Base-by-base conservation (phyloP, 2,888 invertebrate genomes). In the Pinctada fucata region DNA sequence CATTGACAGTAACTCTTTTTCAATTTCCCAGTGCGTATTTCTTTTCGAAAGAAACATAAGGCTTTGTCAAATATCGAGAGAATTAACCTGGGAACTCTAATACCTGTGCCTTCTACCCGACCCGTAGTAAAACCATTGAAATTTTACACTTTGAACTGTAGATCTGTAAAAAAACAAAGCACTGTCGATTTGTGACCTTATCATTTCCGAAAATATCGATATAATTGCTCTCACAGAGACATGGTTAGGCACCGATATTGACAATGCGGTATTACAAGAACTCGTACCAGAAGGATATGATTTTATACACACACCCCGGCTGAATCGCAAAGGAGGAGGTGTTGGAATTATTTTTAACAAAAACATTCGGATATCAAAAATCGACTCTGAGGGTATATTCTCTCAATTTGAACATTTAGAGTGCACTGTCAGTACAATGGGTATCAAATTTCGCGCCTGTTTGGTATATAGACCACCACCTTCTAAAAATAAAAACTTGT, bases 161-260 rank as follows among this genome's bases (percentile, higher is more conserved):
- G 76, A 66, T 76, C 71, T 5, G 51, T 76, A 10, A 76, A 76
- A 31, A 31, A 70, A 76, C 50, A 71, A 76, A 72, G 58, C 71
- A 10, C 48, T 47, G 31, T 71, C 76, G 0, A 2, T 76, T 13
- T 72, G 71, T 31, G 76, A 76, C 45, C 72, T 65, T 47, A 50
- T 76, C 49, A 3, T 45, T 8, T 66, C 72, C 31, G 16, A 49
- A 2, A 68, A 72, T 16, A 13, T 73, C 50, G 78, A 78, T 58
- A 65, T 78, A 47, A 13, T 78, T 45, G 72, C 66, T n/a, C n/a
- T 78, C 31, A 51, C 78, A 47, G 78, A 78, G 52, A 78, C 77
- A 5, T 72, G 77, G 77, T 45, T 78, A 16, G 72, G 72, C 10
- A 48, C 77, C n/a, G 49, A 65, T 72, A 48, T 72, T 65, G 77